A percentile compares a stretch with the other conserved stretches of the same genome.
phyloP scores from a whole-genome alignment of 2,888 invertebrate genomes.

The Ophraella communa region DNA sequence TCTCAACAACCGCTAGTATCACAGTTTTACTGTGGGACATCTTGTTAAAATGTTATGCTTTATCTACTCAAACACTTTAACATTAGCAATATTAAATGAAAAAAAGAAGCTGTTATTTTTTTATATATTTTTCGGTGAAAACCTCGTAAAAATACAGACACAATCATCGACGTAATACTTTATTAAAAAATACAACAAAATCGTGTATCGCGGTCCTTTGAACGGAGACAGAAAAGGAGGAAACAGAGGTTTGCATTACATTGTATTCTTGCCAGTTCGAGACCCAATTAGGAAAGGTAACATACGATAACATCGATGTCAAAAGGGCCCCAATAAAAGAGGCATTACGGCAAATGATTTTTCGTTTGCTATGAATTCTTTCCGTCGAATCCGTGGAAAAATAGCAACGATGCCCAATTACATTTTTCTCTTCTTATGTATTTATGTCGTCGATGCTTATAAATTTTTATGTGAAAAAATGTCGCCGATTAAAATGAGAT shows the following conservation, averaged over 20 bases:
- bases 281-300: constrained; percentile 46
- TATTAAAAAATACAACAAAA: no score
- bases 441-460: constrained; percentile 3
- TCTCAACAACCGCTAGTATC: no score
- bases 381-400: constrained; percentile 35
- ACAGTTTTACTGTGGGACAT: no score
- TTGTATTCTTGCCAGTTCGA: constrained; percentile 34
- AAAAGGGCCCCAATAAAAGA: constrained; percentile 44
- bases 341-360: constrained; percentile 47
- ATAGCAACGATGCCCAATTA: constrained; percentile 35
- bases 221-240: neutral
- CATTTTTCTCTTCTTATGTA: constrained; percentile 23
- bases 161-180: no score
- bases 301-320: constrained; percentile 44
- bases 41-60: no score
- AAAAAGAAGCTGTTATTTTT: no score
- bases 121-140: no score
- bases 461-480: constrained; percentile 23
- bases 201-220: no score
- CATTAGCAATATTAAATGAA: no score
- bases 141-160: no score
- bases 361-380: constrained; percentile 37
- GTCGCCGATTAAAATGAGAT: constrained; percentile 29
- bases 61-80: no score
- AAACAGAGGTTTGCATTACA: constrained; percentile 17